Base-by-base conservation (phyloP, 2,888 invertebrate genomes). In the Thera britannica region DNA sequence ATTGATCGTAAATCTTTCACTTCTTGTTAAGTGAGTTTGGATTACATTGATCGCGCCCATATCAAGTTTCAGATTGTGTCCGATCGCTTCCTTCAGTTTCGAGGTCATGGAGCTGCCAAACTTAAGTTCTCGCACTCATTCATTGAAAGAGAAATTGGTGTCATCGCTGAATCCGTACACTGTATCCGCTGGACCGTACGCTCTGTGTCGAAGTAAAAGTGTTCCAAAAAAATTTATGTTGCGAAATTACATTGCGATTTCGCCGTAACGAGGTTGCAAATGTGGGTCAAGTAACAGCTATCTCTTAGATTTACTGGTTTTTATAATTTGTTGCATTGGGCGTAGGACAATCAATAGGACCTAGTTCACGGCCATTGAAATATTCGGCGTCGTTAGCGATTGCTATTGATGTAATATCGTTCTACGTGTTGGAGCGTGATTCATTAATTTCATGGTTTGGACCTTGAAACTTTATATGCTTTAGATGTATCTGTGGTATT, bases 171-270 rank as follows among this genome's bases (percentile, higher is more conserved):
- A 89, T 87, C 80, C 84, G 82, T 81, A 81, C 83, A 76, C 76
- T 77, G 79, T 76, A 78, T 78, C 70, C 79, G 82, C 83, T 84
- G 86, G 83, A 84, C 82, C 83, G 85, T 83, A 81, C 82, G 84
- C 86, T 83, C 82, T 83, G 82, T 86, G 89, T 82, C 89, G 79
- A 90, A 93, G 93, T 93, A 93, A 93, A 93, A 93, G 93, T 93
- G 93, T 92, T 93, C 91, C 92, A 86, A 92, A 92, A 44, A 74
- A 91, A 85, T 90, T 87, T 86, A 86, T 87, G 85, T 92, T 90
- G 93, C 93, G 86, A 93, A 93, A 92, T 92, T 92, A 90, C 92
- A 91, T 92, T 90, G 93, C 93, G 90, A 92, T 93, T 93, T 93
- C 90, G 91, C 90, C 84, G 86, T 83, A 92, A 91, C 92, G 86